A percentile compares a stretch with the other conserved stretches of the same genome.
Evolutionary conservation across 2,113 vertebrate species (phyloP).

Genomic region (Eurystomus gularis): DNA sequence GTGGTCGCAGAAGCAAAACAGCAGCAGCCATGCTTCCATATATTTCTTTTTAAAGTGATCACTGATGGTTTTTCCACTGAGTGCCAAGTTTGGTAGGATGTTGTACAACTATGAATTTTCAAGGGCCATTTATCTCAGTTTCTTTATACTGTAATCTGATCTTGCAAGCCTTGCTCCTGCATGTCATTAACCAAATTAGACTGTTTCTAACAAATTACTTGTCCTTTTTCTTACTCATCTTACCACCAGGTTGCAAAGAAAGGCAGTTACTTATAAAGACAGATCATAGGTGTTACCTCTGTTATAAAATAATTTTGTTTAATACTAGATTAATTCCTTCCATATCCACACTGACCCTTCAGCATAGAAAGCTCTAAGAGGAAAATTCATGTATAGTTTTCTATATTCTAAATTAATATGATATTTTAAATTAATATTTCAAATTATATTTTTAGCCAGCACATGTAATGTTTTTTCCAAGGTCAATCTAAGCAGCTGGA

Average conservation of each 20-base stretch:
- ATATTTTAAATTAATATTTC: neutral
- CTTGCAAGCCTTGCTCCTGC: neutral
- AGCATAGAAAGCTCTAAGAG: neutral
- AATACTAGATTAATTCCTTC: neutral
- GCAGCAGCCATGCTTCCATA: neutral
- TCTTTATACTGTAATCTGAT: neutral
- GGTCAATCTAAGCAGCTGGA: neutral
- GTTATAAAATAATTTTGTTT: neutral
- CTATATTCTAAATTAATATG: neutral
- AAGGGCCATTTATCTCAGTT: neutral
- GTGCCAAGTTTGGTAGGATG: neutral
- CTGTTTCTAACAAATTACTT: neutral
- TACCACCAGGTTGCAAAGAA: neutral
- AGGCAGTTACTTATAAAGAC: neutral
- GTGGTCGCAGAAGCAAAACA: neutral
- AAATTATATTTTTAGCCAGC: neutral
- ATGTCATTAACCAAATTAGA: neutral
- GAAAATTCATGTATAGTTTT: neutral
- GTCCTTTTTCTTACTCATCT: neutral
- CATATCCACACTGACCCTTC: neutral
- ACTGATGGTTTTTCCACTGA: neutral
- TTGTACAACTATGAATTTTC: neutral
- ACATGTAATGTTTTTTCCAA: neutral
- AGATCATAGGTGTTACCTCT: neutral
- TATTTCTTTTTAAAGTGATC: neutral